phyloP scores from a whole-genome alignment of 1,140 invertebrate species.

The Drosophila dunni region DNA sequence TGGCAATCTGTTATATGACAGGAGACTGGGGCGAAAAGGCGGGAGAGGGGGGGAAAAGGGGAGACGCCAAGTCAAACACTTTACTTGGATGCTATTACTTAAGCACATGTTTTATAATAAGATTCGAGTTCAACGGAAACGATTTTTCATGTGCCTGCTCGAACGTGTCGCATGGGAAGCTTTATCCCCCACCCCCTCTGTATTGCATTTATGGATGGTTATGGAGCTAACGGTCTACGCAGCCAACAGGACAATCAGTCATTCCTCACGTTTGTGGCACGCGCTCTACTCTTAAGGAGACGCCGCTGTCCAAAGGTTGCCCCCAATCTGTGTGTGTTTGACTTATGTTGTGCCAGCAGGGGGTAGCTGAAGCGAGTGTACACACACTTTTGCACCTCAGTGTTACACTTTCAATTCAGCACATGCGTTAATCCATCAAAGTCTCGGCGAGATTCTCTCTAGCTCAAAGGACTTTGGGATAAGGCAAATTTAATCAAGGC shows the following conservation, averaged over 20 bases:
- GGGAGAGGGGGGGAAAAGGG: no score
- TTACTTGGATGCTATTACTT: slow-evolving; percentile 49
- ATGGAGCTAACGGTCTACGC: slow-evolving; percentile 17
- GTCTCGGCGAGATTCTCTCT: slow-evolving; percentile 4
- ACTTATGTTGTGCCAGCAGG: slow-evolving; percentile 58
- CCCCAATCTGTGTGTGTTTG: slow-evolving; percentile 57
- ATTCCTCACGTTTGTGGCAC: slow-evolving; percentile 48
- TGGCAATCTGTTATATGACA: slow-evolving; percentile 55
- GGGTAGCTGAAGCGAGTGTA: slow-evolving; percentile 7
- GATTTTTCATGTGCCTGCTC: slow-evolving; percentile 51
- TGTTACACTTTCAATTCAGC: slow-evolving; percentile 54
- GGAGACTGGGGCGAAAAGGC: slow-evolving; percentile 6
- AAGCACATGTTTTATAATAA: slow-evolving; percentile 62
- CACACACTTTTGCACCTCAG: slow-evolving; percentile 44
- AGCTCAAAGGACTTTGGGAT: slow-evolving; percentile 6
- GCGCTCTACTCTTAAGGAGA: slow-evolving; percentile 9
- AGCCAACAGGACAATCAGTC: slow-evolving; percentile 68
- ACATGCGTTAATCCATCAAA: slow-evolving; percentile 75
- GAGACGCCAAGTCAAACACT: slow-evolving; percentile 21
- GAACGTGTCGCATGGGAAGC: slow-evolving; percentile 39
- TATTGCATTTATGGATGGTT: slow-evolving; percentile 50
- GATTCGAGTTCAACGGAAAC: slow-evolving; percentile 46
- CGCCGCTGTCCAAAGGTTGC: slow-evolving; percentile 49
- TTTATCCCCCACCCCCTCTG: background rate
- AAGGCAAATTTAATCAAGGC: slow-evolving; percentile 67